These are phyloP conservation scores for Acholoe squamosa DNA, from an alignment of 2,888 invertebrate species.

Conservation along the genomic window DNA sequence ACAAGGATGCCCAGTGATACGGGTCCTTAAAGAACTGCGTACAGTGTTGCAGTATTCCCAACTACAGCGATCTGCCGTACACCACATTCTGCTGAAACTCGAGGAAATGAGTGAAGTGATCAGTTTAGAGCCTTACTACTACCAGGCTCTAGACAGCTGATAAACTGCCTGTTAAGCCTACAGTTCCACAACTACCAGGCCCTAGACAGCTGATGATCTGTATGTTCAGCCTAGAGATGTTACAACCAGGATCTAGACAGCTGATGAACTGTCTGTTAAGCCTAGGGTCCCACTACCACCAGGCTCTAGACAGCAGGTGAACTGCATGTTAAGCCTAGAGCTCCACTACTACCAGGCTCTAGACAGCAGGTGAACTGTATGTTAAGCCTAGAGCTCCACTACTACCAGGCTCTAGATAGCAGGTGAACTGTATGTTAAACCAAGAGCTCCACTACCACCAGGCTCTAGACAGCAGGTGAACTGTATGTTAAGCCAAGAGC, in stretches of 20 bases:
- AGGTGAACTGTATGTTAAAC: no score
- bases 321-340: no score
- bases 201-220: background rate
- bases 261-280: background rate
- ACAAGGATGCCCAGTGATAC: slow-evolving; percentile 15
- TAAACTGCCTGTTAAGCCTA: background rate
- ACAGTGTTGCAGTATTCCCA: slow-evolving; percentile 34
- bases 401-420: no score
- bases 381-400: no score
- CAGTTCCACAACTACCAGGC: slow-evolving; percentile 41
- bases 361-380: no score
- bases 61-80: background rate
- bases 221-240: background rate
- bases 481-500: no score
- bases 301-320: background rate
- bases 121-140: slow-evolving; percentile 45
- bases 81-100: background rate
- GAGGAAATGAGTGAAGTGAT: slow-evolving; percentile 62
- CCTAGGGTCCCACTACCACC: slow-evolving; percentile 29
- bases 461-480: no score
- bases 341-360: no score
- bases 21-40: slow-evolving; percentile 27
- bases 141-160: slow-evolving; percentile 31
- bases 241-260: slow-evolving; percentile 38
- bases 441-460: no score